These are phyloP conservation scores for Rafetus swinhoei DNA, from an alignment of 2,113 vertebrate species.

Conservation along the genomic window DNA sequence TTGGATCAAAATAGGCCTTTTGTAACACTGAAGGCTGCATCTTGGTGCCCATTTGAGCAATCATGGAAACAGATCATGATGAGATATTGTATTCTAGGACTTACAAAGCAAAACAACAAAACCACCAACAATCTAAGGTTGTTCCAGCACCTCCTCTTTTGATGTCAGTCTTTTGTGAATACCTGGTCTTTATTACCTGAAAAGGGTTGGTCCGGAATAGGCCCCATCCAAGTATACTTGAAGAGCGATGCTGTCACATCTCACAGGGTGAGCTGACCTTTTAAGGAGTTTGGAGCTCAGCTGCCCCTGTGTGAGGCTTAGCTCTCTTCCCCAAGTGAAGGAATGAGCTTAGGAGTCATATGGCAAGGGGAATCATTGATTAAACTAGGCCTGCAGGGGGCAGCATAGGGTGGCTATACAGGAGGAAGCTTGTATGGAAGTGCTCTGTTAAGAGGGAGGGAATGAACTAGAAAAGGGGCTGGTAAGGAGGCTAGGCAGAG, in stretches of 20 bases:
- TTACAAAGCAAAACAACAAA: neutral
- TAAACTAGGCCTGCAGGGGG: rapidly evolving
- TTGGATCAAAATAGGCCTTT: neutral
- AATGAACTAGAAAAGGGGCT: neutral
- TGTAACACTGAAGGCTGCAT: neutral
- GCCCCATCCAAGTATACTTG: neutral
- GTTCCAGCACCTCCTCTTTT: neutral
- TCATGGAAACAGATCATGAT: neutral
- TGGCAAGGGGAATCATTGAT: rapidly evolving
- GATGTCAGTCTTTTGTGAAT: neutral
- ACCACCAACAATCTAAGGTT: neutral
- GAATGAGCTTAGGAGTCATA: neutral
- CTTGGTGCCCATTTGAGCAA: neutral
- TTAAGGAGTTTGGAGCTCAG: neutral
- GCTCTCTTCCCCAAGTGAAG: neutral
- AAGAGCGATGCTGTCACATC: neutral
- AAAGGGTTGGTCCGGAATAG: neutral
- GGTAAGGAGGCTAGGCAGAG: neutral
- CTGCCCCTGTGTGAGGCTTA: neutral
- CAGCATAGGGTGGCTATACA: neutral
- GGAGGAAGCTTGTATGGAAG: neutral
- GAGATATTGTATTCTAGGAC: neutral
- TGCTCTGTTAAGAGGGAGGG: neutral
- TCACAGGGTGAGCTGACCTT: rapidly evolving
- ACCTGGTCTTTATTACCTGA: neutral